Percentiles rank a stretch among this genome's conserved stretches.
Evolutionary conservation across 2,888 invertebrate species (phyloP).

Genomic region (Volucella zonaria): DNA sequence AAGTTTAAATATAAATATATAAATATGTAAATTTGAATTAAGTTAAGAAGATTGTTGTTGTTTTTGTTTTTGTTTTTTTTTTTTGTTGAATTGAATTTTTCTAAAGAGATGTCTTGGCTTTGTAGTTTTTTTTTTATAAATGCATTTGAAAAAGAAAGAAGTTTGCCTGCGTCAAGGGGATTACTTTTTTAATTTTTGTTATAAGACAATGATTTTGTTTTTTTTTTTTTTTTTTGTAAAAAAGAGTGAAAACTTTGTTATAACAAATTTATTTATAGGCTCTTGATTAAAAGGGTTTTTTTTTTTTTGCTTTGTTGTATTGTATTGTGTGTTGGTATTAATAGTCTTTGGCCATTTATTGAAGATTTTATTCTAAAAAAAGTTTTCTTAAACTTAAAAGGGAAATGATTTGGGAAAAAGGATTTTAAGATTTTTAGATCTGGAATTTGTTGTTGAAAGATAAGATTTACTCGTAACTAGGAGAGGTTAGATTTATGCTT

Average conservation of each 20-base stretch:
- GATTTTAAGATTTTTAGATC: neutral
- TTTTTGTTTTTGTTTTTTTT: slow-evolving; percentile 18
- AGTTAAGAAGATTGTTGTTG: slow-evolving; percentile 13
- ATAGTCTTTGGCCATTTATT: slow-evolving; percentile 66
- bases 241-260: slow-evolving; percentile 58
- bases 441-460: slow-evolving; percentile 25
- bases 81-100: slow-evolving; percentile 10
- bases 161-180: slow-evolving; percentile 48
- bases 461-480: slow-evolving; percentile 12
- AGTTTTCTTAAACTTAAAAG: neutral
- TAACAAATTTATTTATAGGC: slow-evolving; percentile 36
- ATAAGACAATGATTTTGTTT: slow-evolving; percentile 8
- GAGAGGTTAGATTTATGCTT: slow-evolving; percentile 21
- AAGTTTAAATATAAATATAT: slow-evolving; percentile 69
- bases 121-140: slow-evolving; percentile 30
- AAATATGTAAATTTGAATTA: slow-evolving; percentile 69
- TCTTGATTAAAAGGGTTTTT: slow-evolving; percentile 28
- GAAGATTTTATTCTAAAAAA: slow-evolving; percentile 38
- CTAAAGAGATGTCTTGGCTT: neutral
- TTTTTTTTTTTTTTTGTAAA: slow-evolving; percentile 56
- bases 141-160: slow-evolving; percentile 43
- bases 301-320: neutral
- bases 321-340: neutral
- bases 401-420: slow-evolving; percentile 2
- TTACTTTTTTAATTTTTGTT: slow-evolving; percentile 1